Evolutionary conservation across 2,888 invertebrate genomes (phyloP).

Genomic region (Antheraea yamamai): DNA sequence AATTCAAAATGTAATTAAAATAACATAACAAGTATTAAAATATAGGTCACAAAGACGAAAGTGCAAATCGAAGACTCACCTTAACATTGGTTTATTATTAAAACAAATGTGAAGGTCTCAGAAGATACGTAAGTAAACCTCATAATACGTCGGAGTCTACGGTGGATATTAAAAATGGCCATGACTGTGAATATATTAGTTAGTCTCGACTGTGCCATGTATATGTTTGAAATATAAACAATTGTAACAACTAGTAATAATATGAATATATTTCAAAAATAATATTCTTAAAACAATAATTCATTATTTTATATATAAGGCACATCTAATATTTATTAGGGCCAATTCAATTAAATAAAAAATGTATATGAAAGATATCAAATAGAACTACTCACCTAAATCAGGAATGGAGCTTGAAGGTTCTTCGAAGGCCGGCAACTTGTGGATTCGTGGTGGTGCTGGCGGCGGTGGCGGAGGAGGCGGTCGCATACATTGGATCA

Average conservation of each 20-base stretch:
- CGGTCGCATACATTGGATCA: conserved; percentile 80
- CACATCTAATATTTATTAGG: not conserved
- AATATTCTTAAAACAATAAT: not conserved
- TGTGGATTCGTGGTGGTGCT: conserved; percentile 74
- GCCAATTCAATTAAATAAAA: not conserved
- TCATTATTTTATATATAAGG: not conserved
- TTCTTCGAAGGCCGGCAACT: conserved; percentile 85
- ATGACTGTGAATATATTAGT: conserved; percentile 9
- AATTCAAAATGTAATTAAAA: no score
- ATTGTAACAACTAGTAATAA: not conserved
- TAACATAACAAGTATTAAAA: not conserved
- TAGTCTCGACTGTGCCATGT: not conserved
- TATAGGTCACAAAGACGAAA: conserved; percentile 2
- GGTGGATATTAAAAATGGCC: conserved; percentile 1
- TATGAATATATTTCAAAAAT: no score
- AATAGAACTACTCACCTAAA: conserved; percentile 85
- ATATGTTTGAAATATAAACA: not conserved
- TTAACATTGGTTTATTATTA: conserved; percentile 8
- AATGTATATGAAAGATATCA: not conserved
- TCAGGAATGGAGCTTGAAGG: conserved; percentile 94
- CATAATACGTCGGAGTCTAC: conserved; percentile 1
- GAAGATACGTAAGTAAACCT: conserved; percentile 5
- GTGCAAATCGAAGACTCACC: conserved; percentile 1
- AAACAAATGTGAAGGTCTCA: conserved; percentile 12
- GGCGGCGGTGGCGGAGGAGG: conserved; percentile 79